phyloP scores from a whole-genome alignment of 2,113 vertebrate genomes.

The Nibea albiflora region DNA sequence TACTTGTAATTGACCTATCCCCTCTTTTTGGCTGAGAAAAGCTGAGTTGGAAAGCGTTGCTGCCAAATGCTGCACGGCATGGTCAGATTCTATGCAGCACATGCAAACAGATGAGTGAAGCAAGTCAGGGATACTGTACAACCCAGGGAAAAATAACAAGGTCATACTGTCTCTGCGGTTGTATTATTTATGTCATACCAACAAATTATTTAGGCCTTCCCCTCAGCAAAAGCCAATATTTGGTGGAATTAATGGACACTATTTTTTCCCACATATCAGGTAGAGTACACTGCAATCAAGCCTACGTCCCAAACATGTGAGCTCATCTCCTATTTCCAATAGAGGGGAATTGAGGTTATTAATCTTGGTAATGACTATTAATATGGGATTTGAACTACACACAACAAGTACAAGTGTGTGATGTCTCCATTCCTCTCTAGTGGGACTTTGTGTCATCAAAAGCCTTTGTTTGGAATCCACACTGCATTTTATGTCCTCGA shows the following conservation, averaged over 20 bases:
- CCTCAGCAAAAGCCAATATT: constrained; percentile 13
- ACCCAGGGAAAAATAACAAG: not conserved
- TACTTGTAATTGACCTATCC: constrained; percentile 69
- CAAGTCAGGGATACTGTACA: not conserved
- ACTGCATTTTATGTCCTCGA: constrained; percentile 50
- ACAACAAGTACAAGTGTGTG: not conserved
- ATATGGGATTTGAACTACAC: constrained; percentile 18
- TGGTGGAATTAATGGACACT: constrained; percentile 13
- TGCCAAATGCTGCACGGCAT: constrained; percentile 49
- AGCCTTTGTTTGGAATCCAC: constrained; percentile 29
- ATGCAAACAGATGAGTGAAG: constrained; percentile 46
- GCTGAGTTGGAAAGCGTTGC: constrained; percentile 7
- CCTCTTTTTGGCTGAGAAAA: constrained; percentile 56
- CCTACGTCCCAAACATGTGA: constrained; percentile 26
- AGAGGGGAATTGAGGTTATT: constrained; percentile 19
- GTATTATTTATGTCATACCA: constrained; percentile 52
- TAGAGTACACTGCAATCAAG: constrained; percentile 15
- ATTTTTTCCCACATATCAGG: not conserved
- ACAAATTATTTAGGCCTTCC: constrained; percentile 57
- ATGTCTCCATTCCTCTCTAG: constrained; percentile 25
- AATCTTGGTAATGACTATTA: constrained; percentile 22
- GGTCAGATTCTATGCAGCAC: constrained; percentile 12
- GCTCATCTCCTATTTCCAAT: constrained; percentile 21
- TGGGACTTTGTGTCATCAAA: constrained; percentile 22
- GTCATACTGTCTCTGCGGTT: constrained; percentile 10